Evolutionary conservation across 2,113 vertebrate genomes (phyloP), one percentile per base, ranked within the genome.

Genomic region (Cyanocitta stelleri): DNA sequence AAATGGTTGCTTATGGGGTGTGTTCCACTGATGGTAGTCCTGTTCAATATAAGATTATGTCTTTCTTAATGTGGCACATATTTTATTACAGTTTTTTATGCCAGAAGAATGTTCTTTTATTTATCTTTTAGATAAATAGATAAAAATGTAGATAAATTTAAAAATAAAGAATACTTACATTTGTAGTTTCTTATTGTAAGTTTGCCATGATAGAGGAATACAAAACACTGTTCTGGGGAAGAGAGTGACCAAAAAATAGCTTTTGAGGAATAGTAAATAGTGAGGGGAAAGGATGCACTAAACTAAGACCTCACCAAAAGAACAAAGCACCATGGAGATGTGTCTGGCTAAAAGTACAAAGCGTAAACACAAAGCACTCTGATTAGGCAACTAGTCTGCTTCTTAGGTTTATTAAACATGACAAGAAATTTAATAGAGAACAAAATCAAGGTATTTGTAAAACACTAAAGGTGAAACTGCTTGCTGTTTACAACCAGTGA

Each of bases 331-430:
- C 33, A n/a, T 14, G 1, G 55, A 95, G 64, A 81, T 39, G 27
- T 62, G 63, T 95, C 76, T 96, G 82, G 83, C 55, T 86, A 91
- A 51, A 84, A 74, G 71, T 62, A 91, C 24, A 93, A 93, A 56
- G 62, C 41, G 68, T 39, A 93, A 87, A 64, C 19, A 87, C 52
- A 95, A 54, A 85, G 61, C 68, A 48, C 44, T 91, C 72, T 94
- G 90, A 96, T 95, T 96, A 93, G 88, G 93, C 82, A 95, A 80
- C 74, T 95, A 69, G 37, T 90, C 64, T 93, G 67, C 86, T 95
- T 84, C 74, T 66, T 72, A 90, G 68, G 80, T 89, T 96, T 95
- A 96, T 97, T 91, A 97, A 96, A 90, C 41, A 91, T 92, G 92
- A 95, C 89, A 94, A 93, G 75, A 91, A 52, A 96, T 95, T 85